Percentiles rank a stretch among this genome's conserved stretches.
Conservation (phyloP, 2,797 vertebrate species). For the Myripristis murdjan region DNA sequence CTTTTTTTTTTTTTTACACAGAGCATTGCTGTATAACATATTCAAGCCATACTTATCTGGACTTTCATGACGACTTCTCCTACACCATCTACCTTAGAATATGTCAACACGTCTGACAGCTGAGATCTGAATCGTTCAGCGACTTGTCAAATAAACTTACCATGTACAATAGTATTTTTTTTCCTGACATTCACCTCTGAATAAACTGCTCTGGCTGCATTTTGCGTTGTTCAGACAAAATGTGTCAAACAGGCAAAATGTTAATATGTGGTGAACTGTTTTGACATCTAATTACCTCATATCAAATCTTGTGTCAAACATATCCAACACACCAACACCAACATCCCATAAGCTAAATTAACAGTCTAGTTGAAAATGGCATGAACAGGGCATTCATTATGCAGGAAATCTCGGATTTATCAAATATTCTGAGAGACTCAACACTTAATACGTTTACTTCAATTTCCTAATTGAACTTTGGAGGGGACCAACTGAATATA, state of each 20-base stretch:
- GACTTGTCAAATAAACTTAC: neutral
- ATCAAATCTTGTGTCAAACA: slow-evolving; percentile 42
- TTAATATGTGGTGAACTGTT: slow-evolving; percentile 21
- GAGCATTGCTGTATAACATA: slow-evolving; percentile 22
- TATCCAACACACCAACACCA: neutral
- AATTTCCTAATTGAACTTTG: slow-evolving; percentile 60
- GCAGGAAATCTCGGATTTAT: slow-evolving; percentile 77
- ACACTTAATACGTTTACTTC: slow-evolving; percentile 48
- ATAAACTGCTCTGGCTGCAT: neutral
- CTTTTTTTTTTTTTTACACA: neutral
- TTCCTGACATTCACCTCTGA: neutral
- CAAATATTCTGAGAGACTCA: slow-evolving; percentile 75
- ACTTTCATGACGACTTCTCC: neutral
- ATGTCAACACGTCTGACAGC: neutral
- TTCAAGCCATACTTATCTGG: slow-evolving; percentile 32
- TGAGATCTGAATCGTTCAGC: too few relatives aligned
- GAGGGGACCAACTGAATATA: slow-evolving; percentile 47
- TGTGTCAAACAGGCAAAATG: slow-evolving; percentile 5
- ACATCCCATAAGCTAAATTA: neutral
- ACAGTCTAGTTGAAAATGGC: slow-evolving; percentile 7
- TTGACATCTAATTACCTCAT: neutral
- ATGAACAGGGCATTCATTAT: slow-evolving; percentile 71
- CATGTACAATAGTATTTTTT: too few relatives aligned
- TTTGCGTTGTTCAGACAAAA: slow-evolving; percentile 12
- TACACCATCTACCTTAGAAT: neutral